Evolutionary conservation across 2,113 vertebrate genomes (phyloP), one percentile per base, ranked within the genome.

Genomic region (Cryptotis parvus): DNA sequence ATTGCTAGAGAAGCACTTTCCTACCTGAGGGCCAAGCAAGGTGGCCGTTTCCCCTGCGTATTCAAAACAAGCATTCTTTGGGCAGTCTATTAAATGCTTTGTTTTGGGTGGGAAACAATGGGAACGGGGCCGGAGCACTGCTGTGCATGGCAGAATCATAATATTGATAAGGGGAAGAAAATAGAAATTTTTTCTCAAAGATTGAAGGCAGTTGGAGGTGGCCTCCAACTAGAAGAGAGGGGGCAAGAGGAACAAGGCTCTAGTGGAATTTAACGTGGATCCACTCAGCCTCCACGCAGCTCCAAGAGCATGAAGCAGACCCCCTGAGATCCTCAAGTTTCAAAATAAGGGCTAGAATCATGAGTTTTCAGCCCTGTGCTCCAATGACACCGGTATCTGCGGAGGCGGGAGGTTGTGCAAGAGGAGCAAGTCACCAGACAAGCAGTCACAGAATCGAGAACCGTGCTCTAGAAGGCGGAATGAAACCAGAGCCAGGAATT

Each of bases 191-290:
- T 52, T 49, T 58, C n/a, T 74, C 31, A 29, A 31, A 52, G 29
- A 55, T 26, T 93, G 41, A 29, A 81, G 65, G 72, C 75, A 49
- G 9, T 84, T 81, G 45, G 24, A n/a, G 73, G 73, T 39, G 83
- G 82, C 80, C 45, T 83, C 61, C 61, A 76, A 9, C 69, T 29
- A 68, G 76, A 37, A 66, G 31, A 7, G 15, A 49, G 9, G 18
- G 68, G 33, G 6, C 8, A 9, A n/a, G 22, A 37, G 68, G 55
- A 80, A 24, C 4, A 4, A n/a, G 35, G 33, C 6, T 87, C 91
- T 18, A 18, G 22, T 69, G 69, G 93, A 82, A 94, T 95, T 92
- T 61, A 87, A 94, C 88, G 61, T 83, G 33, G 5, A 24, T 87
- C 69, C 78, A 55, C 78, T 63, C 12, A 5, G 77, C 49, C 69